phyloP scores from a whole-genome alignment of 2,888 invertebrate species.

The Aromia moschata region DNA sequence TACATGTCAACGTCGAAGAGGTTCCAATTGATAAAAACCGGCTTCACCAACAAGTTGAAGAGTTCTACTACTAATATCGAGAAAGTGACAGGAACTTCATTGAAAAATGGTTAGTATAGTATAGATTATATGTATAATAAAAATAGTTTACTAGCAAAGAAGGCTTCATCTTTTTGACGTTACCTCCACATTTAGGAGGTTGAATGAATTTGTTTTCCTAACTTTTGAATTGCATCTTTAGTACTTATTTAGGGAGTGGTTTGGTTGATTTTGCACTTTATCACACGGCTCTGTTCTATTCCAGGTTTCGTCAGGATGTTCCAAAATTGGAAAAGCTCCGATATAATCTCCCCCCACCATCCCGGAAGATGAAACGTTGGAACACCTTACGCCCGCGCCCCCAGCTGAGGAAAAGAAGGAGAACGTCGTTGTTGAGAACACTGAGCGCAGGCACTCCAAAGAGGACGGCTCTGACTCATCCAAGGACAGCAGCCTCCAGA shows the following conservation, averaged over 20 bases:
- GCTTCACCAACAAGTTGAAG: constrained; percentile 84
- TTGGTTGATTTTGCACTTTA: no score
- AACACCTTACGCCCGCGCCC: constrained; percentile 52
- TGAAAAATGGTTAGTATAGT: constrained; percentile 68
- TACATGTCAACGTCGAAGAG: constrained; percentile 79
- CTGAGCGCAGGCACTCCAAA: constrained; percentile 79
- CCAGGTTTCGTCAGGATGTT: constrained; percentile 81
- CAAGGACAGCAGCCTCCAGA: constrained; percentile 89
- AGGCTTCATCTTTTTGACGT: no score
- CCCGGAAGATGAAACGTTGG: constrained; percentile 54
- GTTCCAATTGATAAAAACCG: constrained; percentile 80
- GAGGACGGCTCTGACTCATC: constrained; percentile 91
- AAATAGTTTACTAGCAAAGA: no score
- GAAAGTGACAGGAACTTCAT: constrained; percentile 74
- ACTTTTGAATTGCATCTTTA: no score
- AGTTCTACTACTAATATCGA: constrained; percentile 85
- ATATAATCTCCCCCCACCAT: constrained; percentile 60
- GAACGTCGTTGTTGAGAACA: constrained; percentile 33
- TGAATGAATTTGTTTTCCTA: no score
- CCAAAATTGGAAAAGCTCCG: constrained; percentile 79
- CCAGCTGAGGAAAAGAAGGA: constrained; percentile 52
- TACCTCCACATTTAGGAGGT: no score
- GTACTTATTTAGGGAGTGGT: no score
- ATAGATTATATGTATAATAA: no score
- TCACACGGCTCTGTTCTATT: no score